These are phyloP conservation scores for Conus ventricosus DNA, from an alignment of 1,140 invertebrate genomes.

Conservation along the genomic window DNA sequence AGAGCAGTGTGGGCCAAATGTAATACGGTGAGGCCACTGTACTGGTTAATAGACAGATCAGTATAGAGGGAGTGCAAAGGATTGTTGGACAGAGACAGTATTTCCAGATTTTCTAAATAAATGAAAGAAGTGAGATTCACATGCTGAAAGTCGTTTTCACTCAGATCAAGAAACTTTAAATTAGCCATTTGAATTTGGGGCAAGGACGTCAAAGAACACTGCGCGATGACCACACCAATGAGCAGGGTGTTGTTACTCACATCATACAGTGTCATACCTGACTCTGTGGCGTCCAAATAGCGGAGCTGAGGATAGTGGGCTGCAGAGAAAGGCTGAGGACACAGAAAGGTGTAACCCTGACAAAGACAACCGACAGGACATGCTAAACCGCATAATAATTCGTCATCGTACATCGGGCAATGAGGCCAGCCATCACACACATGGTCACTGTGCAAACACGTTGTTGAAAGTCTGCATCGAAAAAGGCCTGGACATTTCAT, in stretches of 20 bases:
- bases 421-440: constrained; percentile 28
- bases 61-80: neutral
- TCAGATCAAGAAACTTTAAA: constrained; percentile 28
- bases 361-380: constrained; percentile 49
- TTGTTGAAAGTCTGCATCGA: constrained; percentile 11
- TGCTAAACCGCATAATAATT: constrained; percentile 21
- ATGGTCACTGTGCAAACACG: constrained; percentile 27
- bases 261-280: neutral
- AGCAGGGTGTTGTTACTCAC: neutral
- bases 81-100: constrained; percentile 27
- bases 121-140: constrained; percentile 19
- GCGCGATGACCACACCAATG: neutral
- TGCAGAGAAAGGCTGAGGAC: neutral
- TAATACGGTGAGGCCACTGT: neutral
- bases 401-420: constrained; percentile 39
- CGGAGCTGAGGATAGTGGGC: neutral
- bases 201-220: constrained; percentile 4
- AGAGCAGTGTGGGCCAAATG: constrained; percentile 3
- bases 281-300: neutral
- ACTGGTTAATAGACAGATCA: neutral
- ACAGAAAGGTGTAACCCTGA: constrained; percentile 15
- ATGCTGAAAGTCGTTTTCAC: constrained; percentile 17
- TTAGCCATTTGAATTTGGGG: neutral
- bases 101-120: constrained; percentile 17
- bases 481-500: constrained; percentile 37